Base-by-base conservation (phyloP, 2,797 vertebrate genomes). In the Tauraco hartlaubi region DNA sequence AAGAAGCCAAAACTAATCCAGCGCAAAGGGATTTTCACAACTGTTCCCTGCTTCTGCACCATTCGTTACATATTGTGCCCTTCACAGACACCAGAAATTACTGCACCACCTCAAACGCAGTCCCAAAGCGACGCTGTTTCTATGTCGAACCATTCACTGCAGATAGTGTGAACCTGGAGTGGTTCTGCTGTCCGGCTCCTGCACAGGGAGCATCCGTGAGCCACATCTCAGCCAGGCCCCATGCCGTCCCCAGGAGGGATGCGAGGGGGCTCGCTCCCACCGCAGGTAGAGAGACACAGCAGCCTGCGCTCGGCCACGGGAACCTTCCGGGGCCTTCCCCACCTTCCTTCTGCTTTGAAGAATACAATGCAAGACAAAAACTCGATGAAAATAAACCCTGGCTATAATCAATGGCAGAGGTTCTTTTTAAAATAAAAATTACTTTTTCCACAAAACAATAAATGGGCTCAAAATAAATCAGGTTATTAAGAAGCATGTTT, bases 31-130 rank as follows among this genome's bases (percentile, higher is more conserved):
- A 51, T 75, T 76, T 76, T 39, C 51, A 15, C 19, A 13, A 44
- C 49, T 43, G 9, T n/a, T 64, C 19, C 26, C 48, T 78, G 28
- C 28, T 61, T 82, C 77, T 73, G 16, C 17, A 29, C 28, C 9
- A 25, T 48, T 31, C 69, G 20, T 46, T 69, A 64, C 12, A 16
- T 8, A 17, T 29, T 19, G 25, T 5, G 21, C 11, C 9, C 14
- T 31, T 59, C 37, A 29, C 12, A 75, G 18, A 67, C 63, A 59
- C 6, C 43, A 51, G 54, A 58, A 84, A n/a, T 69, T 7, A 62
- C 58, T 8, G 17, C 21, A 29, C 9, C 72, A 35, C 5, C 12
- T 66, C 15, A 52, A 59, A 17, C 0, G 0, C 16, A 44, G 37
- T 14, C 49, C 12, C 39, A 44, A 54, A 78, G 31, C 0, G 0